Evolutionary conservation across 2,888 invertebrate species (phyloP), one percentile per base, ranked within the genome.

Genomic region (Scotopteryx bipunctaria): DNA sequence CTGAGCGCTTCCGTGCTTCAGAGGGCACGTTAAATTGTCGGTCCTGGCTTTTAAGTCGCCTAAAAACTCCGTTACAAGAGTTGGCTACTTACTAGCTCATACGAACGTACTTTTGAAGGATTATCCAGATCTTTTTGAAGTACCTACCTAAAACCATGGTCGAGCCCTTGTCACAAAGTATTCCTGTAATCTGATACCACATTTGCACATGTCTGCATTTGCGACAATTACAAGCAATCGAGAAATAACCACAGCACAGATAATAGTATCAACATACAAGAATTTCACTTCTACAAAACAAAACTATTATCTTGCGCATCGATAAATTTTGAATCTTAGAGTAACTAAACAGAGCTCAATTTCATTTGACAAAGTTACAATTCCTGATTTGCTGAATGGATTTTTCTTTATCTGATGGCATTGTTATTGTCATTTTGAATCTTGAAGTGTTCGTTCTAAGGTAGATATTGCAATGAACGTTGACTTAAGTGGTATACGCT

Each of bases 141-240:
- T n/a, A n/a, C n/a, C n/a, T 19, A 19, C 4, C 5, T 5, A 21
- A 4, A 21, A 21, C 5, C 2, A 8, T 23, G 4, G 3, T 8
- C 17, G 13, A 6, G 13, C 6, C 8, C 6, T 13, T 15, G 16
- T n/a, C 14, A 0, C 2, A 21, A 27, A n/a, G 32, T 11, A 42
- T 42, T 19, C n/a, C 31, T 32, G 42, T 15, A 42, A 42, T 42
- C 21, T 11, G 19, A 41, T 14, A 42, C 42, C 32, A 11, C 31
- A 15, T 15, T 32, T 23, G 2, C 31, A 14, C 23, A 44, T 43
- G 43, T 44, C 42, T 42, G 14, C 19, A 42, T 37, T 51, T 38
- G 37, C 53, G 21, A 21, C 47, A 53, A 47, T 52, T 52, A 46
- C 36, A 46, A 31, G 19, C 52, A 37, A 53, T 43, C 32, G 46